These are phyloP conservation scores for Carabus problematicus DNA, from an alignment of 2,888 invertebrate genomes.

Conservation along the genomic window DNA sequence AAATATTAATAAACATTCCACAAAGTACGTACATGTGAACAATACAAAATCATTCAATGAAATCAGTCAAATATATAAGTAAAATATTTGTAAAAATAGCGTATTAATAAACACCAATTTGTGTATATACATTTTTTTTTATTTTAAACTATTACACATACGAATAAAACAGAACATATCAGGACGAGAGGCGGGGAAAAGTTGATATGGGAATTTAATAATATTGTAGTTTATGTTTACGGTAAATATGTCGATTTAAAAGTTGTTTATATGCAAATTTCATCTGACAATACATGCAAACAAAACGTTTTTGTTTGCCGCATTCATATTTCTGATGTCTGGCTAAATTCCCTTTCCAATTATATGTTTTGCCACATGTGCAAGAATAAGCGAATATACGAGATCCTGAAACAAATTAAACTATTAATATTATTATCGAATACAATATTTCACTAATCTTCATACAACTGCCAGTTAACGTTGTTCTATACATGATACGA, in stretches of 20 bases:
- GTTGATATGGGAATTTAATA: too few species aligned
- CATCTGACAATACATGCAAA: conserved; percentile 17
- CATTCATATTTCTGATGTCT: conserved; percentile 30
- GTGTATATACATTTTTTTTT: too few species aligned
- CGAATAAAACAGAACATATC: too few species aligned
- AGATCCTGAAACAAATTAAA: conserved; percentile 22
- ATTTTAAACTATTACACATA: too few species aligned
- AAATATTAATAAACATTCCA: too few species aligned
- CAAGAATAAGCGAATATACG: not conserved
- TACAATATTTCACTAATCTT: not conserved
- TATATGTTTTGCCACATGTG: conserved; percentile 25
- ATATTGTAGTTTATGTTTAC: conserved; percentile 3
- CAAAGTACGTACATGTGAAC: too few species aligned
- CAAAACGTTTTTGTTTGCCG: conserved; percentile 12
- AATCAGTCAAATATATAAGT: too few species aligned
- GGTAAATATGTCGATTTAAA: conserved; percentile 3
- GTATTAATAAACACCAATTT: too few species aligned
- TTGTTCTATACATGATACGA: not conserved
- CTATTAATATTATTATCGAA: conserved; percentile 2
- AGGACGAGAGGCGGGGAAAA: too few species aligned
- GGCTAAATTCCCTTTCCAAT: conserved; percentile 26
- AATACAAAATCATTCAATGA: too few species aligned
- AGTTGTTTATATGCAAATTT: conserved; percentile 26
- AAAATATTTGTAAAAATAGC: too few species aligned
- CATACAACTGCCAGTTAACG: not conserved